These are phyloP conservation scores for Tetramorium bicarinatum DNA, from an alignment of 2,888 invertebrate species.

Conservation along the genomic window DNA sequence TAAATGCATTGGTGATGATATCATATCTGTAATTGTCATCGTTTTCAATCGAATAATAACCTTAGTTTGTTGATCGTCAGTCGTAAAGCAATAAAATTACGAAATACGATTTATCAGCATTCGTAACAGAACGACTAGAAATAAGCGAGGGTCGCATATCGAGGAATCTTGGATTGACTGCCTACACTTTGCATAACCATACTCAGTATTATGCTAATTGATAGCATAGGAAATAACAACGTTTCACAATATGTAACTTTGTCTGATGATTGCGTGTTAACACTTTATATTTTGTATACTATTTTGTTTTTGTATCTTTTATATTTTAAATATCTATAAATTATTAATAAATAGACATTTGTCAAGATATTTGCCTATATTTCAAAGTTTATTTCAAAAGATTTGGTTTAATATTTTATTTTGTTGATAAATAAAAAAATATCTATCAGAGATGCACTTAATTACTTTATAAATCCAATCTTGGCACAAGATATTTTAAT, in stretches of 20 bases:
- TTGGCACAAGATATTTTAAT: background rate
- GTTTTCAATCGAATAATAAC: slow-evolving; percentile 52
- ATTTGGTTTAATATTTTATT: background rate
- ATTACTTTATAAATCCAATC: background rate
- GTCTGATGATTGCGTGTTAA: background rate
- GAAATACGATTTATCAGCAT: background rate
- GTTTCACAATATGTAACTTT: background rate
- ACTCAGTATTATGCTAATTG: slow-evolving; percentile 16
- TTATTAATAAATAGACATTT: slow-evolving; percentile 1
- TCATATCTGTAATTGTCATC: slow-evolving; percentile 58
- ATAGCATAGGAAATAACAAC: slow-evolving; percentile 8
- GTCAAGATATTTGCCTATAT: background rate
- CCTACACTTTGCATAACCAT: slow-evolving; percentile 11
- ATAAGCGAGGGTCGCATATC: background rate
- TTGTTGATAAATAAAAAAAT: background rate
- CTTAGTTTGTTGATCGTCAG: slow-evolving; percentile 21
- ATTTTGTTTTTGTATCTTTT: background rate
- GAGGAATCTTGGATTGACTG: slow-evolving; percentile 15
- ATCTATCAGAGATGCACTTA: background rate
- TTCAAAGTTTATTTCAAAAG: background rate
- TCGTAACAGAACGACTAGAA: slow-evolving; percentile 12
- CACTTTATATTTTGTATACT: background rate
- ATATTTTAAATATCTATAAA: background rate
- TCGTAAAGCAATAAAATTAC: background rate
- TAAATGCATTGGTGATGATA: slow-evolving; percentile 62